A percentile compares a stretch with the other conserved stretches of the same genome.
These are phyloP conservation scores for Semotilus atromaculatus DNA, from an alignment of 2,797 vertebrate genomes.

Conservation along the genomic window DNA sequence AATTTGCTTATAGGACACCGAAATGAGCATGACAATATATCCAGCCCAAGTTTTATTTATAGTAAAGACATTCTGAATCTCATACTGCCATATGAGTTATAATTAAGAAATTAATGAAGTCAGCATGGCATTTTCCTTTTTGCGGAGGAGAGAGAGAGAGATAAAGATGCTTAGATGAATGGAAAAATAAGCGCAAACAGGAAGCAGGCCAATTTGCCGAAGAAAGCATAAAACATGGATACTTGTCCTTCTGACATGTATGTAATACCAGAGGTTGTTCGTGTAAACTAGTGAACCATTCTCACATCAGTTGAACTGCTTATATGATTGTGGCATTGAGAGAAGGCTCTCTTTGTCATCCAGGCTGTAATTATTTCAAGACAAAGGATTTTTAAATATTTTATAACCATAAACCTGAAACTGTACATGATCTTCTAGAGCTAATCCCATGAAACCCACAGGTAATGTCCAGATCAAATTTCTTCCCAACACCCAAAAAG, in stretches of 20 bases:
- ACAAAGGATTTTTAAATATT: slow-evolving; percentile 23
- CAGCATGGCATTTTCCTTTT: slow-evolving; percentile 17
- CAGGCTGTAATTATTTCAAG: neutral
- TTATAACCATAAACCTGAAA: neutral
- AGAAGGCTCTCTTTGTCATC: neutral
- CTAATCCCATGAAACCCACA: neutral
- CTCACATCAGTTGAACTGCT: neutral
- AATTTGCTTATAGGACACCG: neutral
- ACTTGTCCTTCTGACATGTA: neutral
- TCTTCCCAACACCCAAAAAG: neutral
- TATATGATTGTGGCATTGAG: neutral
- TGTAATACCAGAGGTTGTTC: neutral
- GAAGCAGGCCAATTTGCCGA: slow-evolving; percentile 5
- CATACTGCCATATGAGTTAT: slow-evolving; percentile 13
- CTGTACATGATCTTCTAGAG: neutral
- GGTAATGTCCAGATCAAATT: neutral
- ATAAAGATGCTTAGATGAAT: slow-evolving; percentile 34
- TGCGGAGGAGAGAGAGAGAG: neutral
- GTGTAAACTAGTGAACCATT: neutral
- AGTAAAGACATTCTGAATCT: neutral
- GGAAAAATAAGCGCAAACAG: neutral
- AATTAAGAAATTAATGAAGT: slow-evolving; percentile 27
- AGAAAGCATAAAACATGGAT: slow-evolving; percentile 1
- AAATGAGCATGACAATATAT: neutral
- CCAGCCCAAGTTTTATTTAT: neutral